Percentiles rank a stretch among this genome's conserved stretches.
Conservation (phyloP, 2,888 invertebrate genomes). For the Drosophila meridiana region DNA sequence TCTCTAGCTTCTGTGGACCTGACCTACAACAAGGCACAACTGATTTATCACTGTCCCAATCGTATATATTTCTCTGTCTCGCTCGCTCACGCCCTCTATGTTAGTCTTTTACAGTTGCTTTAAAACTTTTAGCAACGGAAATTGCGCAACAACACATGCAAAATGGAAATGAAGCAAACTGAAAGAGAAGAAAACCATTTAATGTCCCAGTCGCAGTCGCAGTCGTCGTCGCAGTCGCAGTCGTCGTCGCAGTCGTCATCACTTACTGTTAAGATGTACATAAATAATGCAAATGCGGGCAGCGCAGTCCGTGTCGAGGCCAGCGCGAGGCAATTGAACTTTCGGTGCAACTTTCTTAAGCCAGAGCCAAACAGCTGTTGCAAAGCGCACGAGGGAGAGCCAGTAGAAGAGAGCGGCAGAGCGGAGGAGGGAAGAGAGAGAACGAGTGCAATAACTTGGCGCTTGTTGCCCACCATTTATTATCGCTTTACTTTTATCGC, state of each 20-base stretch:
- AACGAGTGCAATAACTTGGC: constrained; percentile 76
- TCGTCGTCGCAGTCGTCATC: constrained; percentile 10
- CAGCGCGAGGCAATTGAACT: constrained; percentile 76
- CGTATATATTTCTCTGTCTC: not conserved
- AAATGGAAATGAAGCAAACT: constrained; percentile 64
- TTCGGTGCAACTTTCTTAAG: constrained; percentile 72
- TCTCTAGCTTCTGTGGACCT: constrained; percentile 42
- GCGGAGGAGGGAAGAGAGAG: not conserved
- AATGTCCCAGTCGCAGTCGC: constrained; percentile 29
- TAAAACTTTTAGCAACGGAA: constrained; percentile 62
- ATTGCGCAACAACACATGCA: constrained; percentile 77
- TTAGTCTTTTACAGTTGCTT: constrained; percentile 13
- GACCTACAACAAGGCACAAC: constrained; percentile 56
- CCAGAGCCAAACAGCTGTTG: constrained; percentile 68
- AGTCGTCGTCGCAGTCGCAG: constrained; percentile 16
- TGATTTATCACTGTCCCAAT: constrained; percentile 42
- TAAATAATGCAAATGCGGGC: constrained; percentile 76
- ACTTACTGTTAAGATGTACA: constrained; percentile 53
- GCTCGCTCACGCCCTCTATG: not conserved
- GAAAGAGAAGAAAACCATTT: constrained; percentile 23
- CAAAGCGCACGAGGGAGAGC: constrained; percentile 22
- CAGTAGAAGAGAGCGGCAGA: not conserved
- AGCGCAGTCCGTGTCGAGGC: constrained; percentile 32
- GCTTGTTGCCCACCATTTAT: constrained; percentile 73
- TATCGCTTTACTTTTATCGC: constrained; percentile 80